phyloP scores from a whole-genome alignment of 2,797 vertebrate genomes.

The Heliangelus exortis region DNA sequence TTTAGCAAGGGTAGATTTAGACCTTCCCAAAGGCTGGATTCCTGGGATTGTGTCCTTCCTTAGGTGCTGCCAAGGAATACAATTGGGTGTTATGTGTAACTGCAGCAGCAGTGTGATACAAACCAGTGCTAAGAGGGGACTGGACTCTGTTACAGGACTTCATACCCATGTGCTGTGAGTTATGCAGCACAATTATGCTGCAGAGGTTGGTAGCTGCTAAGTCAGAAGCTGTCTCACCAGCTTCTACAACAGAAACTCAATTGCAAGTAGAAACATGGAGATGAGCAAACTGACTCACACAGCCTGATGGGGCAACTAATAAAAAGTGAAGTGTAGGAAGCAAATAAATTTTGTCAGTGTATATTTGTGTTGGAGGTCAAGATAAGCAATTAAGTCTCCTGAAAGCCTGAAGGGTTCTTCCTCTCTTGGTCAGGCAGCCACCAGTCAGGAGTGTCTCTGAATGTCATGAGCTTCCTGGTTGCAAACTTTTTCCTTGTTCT shows the following conservation, averaged over 20 bases:
- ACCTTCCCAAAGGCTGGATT: not conserved
- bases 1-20: not conserved
- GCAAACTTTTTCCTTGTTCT: not conserved
- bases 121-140: not conserved
- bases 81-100: not conserved
- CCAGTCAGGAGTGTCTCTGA: not conserved
- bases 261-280: not conserved
- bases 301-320: not conserved
- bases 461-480: not conserved
- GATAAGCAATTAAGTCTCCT: not conserved
- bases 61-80: not conserved
- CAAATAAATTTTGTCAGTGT: not conserved
- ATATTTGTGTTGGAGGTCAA: not conserved
- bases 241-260: not conserved
- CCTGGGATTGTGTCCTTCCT: not conserved
- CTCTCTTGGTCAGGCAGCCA: not conserved
- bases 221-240: not conserved
- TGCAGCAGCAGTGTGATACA: not conserved
- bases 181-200: not conserved
- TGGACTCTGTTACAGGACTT: not conserved
- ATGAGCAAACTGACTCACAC: not conserved
- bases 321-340: not conserved
- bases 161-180: not conserved
- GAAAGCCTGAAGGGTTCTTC: not conserved
- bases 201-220: not conserved